Evolutionary conservation across 2,888 invertebrate species (phyloP), one percentile per base, ranked within the genome.

Genomic region (Dasysyrphus tricinctus): DNA sequence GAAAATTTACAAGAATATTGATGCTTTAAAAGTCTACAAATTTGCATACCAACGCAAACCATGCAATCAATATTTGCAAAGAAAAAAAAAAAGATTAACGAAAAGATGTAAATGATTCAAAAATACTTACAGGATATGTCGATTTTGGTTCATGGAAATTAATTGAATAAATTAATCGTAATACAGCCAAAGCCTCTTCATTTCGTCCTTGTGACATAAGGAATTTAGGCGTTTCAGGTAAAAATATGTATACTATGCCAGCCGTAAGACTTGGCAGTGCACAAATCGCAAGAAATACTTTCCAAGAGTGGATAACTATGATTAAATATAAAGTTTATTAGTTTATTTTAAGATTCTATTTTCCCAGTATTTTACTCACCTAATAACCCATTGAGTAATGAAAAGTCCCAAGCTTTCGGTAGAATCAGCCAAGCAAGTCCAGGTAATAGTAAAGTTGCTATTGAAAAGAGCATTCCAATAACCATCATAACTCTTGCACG

Each of bases 371-470:
- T 37, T 32, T 85, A 90, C 90, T 89, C 89, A 93, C 93, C 90
- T 76, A 92, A 90, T 83, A 93, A 73, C 2, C 91, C 91, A 34
- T 91, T 90, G 63, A 93, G 90, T 0, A 95, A 74, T 6, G 90
- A 88, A 70, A 94, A 93, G 42, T 93, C 91, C 93, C 94, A 94
- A 29, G 94, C 90, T 57, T 94, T 93, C 0, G 96, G 96, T 79
- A 97, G 94, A 34, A 97, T 93, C 5, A 93, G 91, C 95, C 96
- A 96, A 8, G 97, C 97, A 75, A 97, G 90, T 44, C 95, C 93
- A 24, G 96, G 95, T 78, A 96, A 93, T 16, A 95, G 92, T 67
- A 95, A 93, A 88, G 94, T 95, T 54, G 94, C 96, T 29, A 94
- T 89, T 69, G 95, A 94, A 89, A 95, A 95, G 90, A 95, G 94